Evolutionary conservation across 1,140 invertebrate species (phyloP).

Genomic region (Rhopalosiphum maidis): DNA sequence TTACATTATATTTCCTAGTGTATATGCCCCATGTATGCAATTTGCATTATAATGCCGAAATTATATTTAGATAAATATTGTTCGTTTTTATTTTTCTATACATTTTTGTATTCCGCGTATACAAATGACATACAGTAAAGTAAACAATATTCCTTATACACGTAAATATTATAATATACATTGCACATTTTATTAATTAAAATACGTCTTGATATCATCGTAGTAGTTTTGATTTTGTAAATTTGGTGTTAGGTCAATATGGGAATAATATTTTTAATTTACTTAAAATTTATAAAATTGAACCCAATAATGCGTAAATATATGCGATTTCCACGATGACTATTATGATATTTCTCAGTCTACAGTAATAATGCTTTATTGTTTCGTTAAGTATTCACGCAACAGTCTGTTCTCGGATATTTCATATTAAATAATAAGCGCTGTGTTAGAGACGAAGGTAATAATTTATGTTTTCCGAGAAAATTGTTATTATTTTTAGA

Average conservation of each 20-base stretch:
- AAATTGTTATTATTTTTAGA: background rate
- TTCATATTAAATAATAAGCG: background rate
- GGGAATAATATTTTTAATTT: background rate
- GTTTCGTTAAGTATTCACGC: background rate
- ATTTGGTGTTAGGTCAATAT: background rate
- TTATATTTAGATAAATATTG: background rate
- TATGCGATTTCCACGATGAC: no score
- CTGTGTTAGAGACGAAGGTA: background rate
- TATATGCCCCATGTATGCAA: background rate
- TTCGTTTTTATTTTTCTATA: background rate
- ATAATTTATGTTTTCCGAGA: background rate
- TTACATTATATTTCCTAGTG: background rate
- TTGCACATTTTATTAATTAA: background rate
- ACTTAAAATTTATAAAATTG: background rate
- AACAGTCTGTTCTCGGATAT: background rate
- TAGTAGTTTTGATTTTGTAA: background rate
- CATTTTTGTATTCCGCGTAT: background rate
- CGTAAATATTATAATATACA: background rate
- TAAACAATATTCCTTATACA: background rate
- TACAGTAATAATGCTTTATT: background rate
- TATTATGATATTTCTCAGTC: background rate
- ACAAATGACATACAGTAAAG: background rate
- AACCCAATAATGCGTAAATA: no score
- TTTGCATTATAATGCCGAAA: conserved; percentile 3
- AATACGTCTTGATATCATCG: background rate